Evolutionary conservation across 2,888 invertebrate genomes (phyloP), one percentile per base, ranked within the genome.

Genomic region (Atherix ibis): DNA sequence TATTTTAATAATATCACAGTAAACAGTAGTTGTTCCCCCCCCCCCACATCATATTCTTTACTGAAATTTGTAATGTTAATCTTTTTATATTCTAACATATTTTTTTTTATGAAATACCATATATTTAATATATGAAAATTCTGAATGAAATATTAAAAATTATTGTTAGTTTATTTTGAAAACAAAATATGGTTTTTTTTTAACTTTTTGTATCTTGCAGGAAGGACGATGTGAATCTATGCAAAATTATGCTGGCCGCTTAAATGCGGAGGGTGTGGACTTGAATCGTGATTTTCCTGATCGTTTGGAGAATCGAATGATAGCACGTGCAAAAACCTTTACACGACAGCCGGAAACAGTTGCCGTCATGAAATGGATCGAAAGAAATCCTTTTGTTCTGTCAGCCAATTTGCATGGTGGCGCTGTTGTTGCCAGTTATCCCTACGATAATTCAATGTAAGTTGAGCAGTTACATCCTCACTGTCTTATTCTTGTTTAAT

Each of bases 361-460:
- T 10, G 85, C 88, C 4, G 65, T 92, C 46, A 91, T 92, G 70
- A 71, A 75, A 27, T 95, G 92, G 92, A 80, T 94, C 28, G 64
- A 76, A 35, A 70, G 72, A 9, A 75, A 81, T 48, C 88, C 87
- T 35, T 95, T 94, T 56, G 91, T 92, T 19, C 65, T 94, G 31
- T 94, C 92, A 0, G 92, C 84, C 2, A 95, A 94, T 60, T 68
- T 94, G 31, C 94, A 94, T 55, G 94, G 91, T n/a, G 94, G 94
- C 3, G 89, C 95, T 22, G 69, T 98, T 2, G 97, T 98, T 2
- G 95, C 94, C 33, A 97, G 95, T 58, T 98, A 95, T 63, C 98
- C 98, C 0, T 99, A 73, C 52, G 95, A 92, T 60, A 80, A 88
- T 56, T 77, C 80, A 12, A 68, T 68, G 83, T 82, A 64, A 62